Evolutionary conservation across 2,888 invertebrate species (phyloP).

Genomic region (Gonocerus acuteangulatus): DNA sequence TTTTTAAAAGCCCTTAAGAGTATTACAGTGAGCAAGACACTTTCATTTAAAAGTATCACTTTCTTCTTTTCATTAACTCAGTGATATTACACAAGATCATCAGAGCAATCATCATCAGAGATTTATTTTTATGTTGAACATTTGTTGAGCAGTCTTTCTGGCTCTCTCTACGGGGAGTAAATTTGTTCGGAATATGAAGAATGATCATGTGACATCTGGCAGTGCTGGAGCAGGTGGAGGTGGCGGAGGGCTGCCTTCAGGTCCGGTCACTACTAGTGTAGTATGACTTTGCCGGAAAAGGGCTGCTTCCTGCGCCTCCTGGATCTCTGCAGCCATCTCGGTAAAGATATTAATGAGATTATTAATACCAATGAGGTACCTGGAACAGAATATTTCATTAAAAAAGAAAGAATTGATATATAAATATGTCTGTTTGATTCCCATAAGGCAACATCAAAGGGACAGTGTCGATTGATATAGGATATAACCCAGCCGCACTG

Average conservation of each 20-base stretch:
- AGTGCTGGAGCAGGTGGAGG: background rate
- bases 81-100: background rate
- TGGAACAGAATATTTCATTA: background rate
- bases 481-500: too few relatives aligned
- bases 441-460: background rate
- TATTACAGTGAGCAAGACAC: too few relatives aligned
- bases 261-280: conserved; percentile 17
- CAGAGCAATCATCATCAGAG: too few relatives aligned
- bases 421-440: background rate
- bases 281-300: background rate
- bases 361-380: conserved; percentile 84
- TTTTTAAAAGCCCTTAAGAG: too few relatives aligned
- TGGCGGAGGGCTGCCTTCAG: conserved; percentile 1
- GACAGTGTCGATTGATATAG: background rate
- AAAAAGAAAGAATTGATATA: background rate
- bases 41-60: background rate
- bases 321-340: conserved; percentile 45
- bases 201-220: background rate
- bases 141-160: too few relatives aligned
- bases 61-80: background rate
- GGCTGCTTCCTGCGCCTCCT: background rate
- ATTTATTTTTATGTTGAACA: too few relatives aligned
- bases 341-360: conserved; percentile 81
- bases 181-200: too few relatives aligned
- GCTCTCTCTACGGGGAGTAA: too few relatives aligned